Base-by-base conservation (phyloP, 92 coral and sea anemone species). In the Epizoanthus ramosus region DNA sequence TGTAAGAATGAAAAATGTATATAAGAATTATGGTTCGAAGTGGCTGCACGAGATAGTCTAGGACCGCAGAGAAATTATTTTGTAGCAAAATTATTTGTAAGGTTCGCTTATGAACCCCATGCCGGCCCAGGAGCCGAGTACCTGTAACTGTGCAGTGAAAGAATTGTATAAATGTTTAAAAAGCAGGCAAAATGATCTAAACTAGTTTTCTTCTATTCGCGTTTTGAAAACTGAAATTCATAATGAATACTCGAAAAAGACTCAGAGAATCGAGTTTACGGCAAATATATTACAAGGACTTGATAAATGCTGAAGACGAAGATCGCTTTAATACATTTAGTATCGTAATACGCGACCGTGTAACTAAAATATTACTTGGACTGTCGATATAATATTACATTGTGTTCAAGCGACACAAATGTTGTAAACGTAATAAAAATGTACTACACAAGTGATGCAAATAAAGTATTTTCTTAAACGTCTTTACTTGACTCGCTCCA, bases 111-210 rank as follows among this genome's bases (percentile, higher is more conserved):
- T 67, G 72, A 33, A 67, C 72, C 43, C 43, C 5, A 37, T 37
- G 43, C n/a, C n/a, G n/a, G n/a, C 72, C 50, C 41, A 33, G 35
- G n/a, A 14, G 24, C 28, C 15, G 70, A 28, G 31, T 54, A 53
- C 79, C 7, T 19, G 21, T 3, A 33, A 74, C 79, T 19, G 54
- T 12, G 15, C 54, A 50, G 54, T 2, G 54, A 50, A 77, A 22
- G 39, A 43, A 63, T 76, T 63, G 39, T 63, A 77, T 77, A 60
- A 77, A 77, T 77, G 82, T 77, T 77, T 77, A 71, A 77, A 67
- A 77, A 77, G 81, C 6, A 61, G 57, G 47, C 59, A 61, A 2
- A 75, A 77, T 59, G 57, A 77, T 58, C 70, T 77, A 59, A 77
- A 41, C 50, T 39, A 21, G 16, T 19, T 60, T 58, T 73, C 25